Evolutionary conservation across 35 echinoderm and acorn worm genomes (phyloP).

Genomic region (Strongylocentrotus purpuratus): DNA sequence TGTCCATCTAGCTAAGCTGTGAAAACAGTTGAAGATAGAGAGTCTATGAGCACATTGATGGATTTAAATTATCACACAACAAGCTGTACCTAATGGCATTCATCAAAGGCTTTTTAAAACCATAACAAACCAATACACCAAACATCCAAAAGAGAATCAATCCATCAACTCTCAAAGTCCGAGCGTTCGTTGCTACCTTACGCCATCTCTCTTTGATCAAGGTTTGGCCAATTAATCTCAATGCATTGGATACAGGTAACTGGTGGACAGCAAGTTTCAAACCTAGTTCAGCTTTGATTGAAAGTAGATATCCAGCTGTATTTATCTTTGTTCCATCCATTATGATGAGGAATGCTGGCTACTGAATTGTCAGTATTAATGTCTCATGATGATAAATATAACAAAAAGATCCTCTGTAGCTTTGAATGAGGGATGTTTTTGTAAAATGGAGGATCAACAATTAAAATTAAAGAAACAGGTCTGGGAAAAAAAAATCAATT

Average conservation of each 20-base stretch:
- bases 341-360: background rate
- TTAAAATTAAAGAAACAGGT: too few relatives aligned
- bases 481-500: too few relatives aligned
- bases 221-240: background rate
- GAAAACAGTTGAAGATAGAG: background rate
- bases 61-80: background rate
- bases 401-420: too few relatives aligned
- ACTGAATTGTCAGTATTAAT: background rate
- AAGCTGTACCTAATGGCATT: background rate
- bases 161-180: background rate
- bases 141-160: background rate
- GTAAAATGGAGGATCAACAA: too few relatives aligned
- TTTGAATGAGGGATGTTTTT: too few relatives aligned
- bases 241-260: background rate
- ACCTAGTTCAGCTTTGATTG: background rate
- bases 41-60: too few relatives aligned
- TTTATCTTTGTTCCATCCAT: background rate
- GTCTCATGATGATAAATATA: background rate
- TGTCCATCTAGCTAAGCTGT: background rate
- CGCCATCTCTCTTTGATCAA: background rate
- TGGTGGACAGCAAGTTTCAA: background rate
- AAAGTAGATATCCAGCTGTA: conserved; percentile 10
- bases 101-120: background rate
- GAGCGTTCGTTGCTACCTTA: background rate
- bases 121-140: background rate